phyloP scores from a whole-genome alignment of 2,113 vertebrate genomes.

The Notarius lentiginosus region DNA sequence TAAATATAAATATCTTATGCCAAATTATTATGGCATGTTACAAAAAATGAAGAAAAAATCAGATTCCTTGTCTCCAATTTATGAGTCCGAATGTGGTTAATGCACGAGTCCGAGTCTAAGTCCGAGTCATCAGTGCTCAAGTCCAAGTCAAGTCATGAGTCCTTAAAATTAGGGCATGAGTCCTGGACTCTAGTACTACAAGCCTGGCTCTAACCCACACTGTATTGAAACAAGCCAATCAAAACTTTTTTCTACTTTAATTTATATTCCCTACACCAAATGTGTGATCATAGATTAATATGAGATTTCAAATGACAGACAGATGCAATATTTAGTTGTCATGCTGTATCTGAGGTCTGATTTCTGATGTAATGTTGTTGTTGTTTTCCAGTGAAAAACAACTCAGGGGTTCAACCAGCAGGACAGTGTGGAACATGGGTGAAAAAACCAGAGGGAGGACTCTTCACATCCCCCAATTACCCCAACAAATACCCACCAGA shows the following conservation, averaged over 20 bases:
- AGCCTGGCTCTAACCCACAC: background rate
- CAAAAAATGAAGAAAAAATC: no score
- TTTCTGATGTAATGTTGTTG: background rate
- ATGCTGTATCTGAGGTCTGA: background rate
- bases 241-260: background rate
- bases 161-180: no score
- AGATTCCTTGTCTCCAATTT: no score
- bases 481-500: conserved; percentile 98
- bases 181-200: no score
- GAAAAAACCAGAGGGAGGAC: conserved; percentile 92
- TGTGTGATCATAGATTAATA: background rate
- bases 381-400: conserved; percentile 79
- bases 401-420: conserved; percentile 90
- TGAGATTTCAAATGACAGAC: background rate
- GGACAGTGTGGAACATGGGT: conserved; percentile 97
- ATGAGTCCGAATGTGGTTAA: no score
- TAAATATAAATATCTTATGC: no score
- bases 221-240: background rate
- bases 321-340: background rate
- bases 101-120: no score
- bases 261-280: background rate
- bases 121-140: no score
- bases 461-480: conserved; percentile 97
- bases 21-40: no score
- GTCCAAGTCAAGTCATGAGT: no score